Percentiles rank a stretch among this genome's conserved stretches.
These are phyloP conservation scores for Solenopsis fugax DNA, from an alignment of 1,140 invertebrate species.

Conservation along the genomic window DNA sequence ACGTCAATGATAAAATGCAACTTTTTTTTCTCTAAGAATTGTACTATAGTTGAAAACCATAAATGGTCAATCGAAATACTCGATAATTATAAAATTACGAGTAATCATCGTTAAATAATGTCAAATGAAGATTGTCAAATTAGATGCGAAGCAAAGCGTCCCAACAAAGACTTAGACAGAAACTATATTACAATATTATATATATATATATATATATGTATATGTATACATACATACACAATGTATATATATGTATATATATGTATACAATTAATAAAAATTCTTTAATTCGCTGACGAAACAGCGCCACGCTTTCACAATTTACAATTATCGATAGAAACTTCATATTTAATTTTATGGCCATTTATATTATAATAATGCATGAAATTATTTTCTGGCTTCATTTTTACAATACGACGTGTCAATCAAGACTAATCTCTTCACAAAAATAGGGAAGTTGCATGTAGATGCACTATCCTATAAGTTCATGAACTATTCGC, in stretches of 20 bases:
- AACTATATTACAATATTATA: slow-evolving; percentile 50
- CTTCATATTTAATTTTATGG: slow-evolving; percentile 59
- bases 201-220: slow-evolving; percentile 14
- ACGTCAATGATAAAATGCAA: neutral
- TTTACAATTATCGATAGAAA: slow-evolving; percentile 55
- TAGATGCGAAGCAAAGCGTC: slow-evolving; percentile 47
- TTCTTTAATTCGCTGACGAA: slow-evolving; percentile 32
- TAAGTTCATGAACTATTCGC: slow-evolving; percentile 38
- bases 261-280: slow-evolving; percentile 59
- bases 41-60: neutral
- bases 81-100: slow-evolving; percentile 10
- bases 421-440: slow-evolving; percentile 30
- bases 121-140: slow-evolving; percentile 34
- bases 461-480: slow-evolving; percentile 41
- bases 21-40: neutral
- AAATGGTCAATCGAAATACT: neutral
- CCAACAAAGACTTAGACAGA: slow-evolving; percentile 30
- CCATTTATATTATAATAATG: slow-evolving; percentile 69
- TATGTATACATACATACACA: slow-evolving; percentile 42
- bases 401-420: slow-evolving; percentile 18
- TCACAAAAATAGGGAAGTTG: slow-evolving; percentile 52
- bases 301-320: slow-evolving; percentile 39
- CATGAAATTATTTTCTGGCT: slow-evolving; percentile 51
- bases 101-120: neutral
- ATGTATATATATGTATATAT: too few relatives aligned